Base-by-base conservation (phyloP, 2,888 invertebrate species). In the Pollenia angustigena region DNA sequence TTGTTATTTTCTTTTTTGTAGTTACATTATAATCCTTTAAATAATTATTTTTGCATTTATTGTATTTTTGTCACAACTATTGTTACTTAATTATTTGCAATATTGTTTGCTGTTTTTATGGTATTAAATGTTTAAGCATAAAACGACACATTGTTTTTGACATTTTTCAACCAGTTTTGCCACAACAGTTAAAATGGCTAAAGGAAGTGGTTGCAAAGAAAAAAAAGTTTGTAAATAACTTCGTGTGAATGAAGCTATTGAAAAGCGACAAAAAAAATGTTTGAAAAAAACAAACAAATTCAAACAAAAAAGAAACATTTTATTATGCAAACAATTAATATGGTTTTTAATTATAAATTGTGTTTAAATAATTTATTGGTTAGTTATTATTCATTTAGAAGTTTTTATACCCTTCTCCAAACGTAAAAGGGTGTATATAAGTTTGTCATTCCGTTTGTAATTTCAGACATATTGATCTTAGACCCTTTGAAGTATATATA, bases 131-230 rank as follows among this genome's bases (percentile, higher is more conserved):
- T 32, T 56, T 16, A 11, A n/a, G 10, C 8, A 58, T n/a, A 62
- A 64, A 42, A 44, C 18, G 64, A 54, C 52, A 64, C 44, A 52
- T 76, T 76, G 64, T 52, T 64, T 76, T 76, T 62, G 64, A 42
- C 42, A 64, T 76, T 54, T 76, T 64, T 18, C 40, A 52, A 64
- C 42, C 52, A 64, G 44, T 52, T 52, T 50, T 42, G 50, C 74
- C 74, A 75, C 74, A 50, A 62, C n/a, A 75, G 40, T 50, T 64
- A 52, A 52, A 10, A 64, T 50, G 42, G 4, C 18, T 23, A 44
- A 23, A 44, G 64, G 44, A 76, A 64, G 44, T 50, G 62, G 62
- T 64, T 64, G 6, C 32, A 32, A 32, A 32, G 32, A 6, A 32
- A 32, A 11, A 64, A 75, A 54, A 76, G n/a, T 58, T 58, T 72